phyloP scores from a whole-genome alignment of 2,888 invertebrate genomes.

The Drosophila peninsularis region DNA sequence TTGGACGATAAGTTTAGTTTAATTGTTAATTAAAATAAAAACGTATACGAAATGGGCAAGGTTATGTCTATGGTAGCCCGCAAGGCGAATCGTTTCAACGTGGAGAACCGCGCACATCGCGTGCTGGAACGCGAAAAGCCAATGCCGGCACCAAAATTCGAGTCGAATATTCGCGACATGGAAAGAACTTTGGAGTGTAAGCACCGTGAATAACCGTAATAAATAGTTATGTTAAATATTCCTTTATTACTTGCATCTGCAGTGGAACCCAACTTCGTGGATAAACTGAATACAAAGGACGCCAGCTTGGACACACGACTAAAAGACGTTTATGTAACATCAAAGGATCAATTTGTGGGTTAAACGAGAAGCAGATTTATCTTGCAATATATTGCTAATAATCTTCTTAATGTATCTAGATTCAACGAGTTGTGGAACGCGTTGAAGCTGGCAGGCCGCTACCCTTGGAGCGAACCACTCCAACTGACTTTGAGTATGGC shows the following conservation, averaged over 20 bases:
- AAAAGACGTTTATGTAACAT: conserved; percentile 90
- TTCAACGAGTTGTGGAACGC: conserved; percentile 77
- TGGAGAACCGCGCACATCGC: conserved; percentile 91
- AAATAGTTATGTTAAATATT: background rate
- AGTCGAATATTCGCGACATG: conserved; percentile 87
- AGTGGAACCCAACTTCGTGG: conserved; percentile 87
- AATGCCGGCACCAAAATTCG: conserved; percentile 89
- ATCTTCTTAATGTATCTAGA: conserved; percentile 48
- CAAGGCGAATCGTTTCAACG: conserved; percentile 89
- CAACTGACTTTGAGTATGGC: conserved; percentile 88
- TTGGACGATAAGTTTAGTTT: conserved; percentile 9
- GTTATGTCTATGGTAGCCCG: conserved; percentile 87
- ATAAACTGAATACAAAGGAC: conserved; percentile 88
- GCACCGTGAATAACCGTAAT: background rate
- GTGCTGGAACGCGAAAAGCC: conserved; percentile 89
- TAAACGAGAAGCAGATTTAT: conserved; percentile 52
- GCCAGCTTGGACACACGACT: conserved; percentile 87
- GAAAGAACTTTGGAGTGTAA: conserved; percentile 87
- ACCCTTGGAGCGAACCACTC: conserved; percentile 86
- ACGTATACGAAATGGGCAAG: conserved; percentile 87
- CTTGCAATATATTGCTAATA: background rate
- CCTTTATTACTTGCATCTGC: background rate
- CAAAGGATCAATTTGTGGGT: conserved; percentile 86
- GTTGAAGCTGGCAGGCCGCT: conserved; percentile 85
- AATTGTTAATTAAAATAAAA: conserved; percentile 43